Conservation (phyloP, 1,140 invertebrate species). For the Drosophila nasuta region DNA sequence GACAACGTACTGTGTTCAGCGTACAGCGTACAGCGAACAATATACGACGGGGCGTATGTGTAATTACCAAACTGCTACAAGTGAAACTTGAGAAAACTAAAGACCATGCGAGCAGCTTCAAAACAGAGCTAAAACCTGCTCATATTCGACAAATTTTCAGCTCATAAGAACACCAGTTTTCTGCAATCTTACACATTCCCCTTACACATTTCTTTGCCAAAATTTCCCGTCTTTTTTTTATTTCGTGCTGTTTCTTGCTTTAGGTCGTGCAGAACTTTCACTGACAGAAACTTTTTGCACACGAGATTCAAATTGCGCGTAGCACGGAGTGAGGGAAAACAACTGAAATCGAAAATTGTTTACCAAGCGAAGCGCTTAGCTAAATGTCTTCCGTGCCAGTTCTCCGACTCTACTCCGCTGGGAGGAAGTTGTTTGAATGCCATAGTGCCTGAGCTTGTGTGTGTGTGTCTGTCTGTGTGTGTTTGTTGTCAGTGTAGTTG, state of each 20-base stretch:
- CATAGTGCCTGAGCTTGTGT: not conserved
- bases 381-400: conserved; percentile 80
- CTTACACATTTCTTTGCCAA: conserved; percentile 10
- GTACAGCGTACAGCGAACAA: not conserved
- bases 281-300: conserved; percentile 72
- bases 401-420: conserved; percentile 44
- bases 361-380: conserved; percentile 80
- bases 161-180: conserved; percentile 7
- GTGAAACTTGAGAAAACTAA: conserved; percentile 38
- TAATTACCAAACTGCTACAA: conserved; percentile 36
- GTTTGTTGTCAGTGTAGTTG: conserved; percentile 9
- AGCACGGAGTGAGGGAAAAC: conserved; percentile 6
- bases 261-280: conserved; percentile 63
- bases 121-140: conserved; percentile 12
- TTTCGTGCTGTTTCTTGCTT: conserved; percentile 16
- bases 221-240: conserved; percentile 3
- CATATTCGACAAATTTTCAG: conserved; percentile 44
- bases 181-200: not conserved
- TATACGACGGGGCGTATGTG: conserved; percentile 49
- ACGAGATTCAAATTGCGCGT: conserved; percentile 72
- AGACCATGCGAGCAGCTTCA: conserved; percentile 30
- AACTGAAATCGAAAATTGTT: conserved; percentile 79
- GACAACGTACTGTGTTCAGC: conserved; percentile 25
- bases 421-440: conserved; percentile 65
- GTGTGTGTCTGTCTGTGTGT: conserved; percentile 1